These are phyloP conservation scores for Aethes cnicana DNA, from an alignment of 2,888 invertebrate species.

Conservation along the genomic window DNA sequence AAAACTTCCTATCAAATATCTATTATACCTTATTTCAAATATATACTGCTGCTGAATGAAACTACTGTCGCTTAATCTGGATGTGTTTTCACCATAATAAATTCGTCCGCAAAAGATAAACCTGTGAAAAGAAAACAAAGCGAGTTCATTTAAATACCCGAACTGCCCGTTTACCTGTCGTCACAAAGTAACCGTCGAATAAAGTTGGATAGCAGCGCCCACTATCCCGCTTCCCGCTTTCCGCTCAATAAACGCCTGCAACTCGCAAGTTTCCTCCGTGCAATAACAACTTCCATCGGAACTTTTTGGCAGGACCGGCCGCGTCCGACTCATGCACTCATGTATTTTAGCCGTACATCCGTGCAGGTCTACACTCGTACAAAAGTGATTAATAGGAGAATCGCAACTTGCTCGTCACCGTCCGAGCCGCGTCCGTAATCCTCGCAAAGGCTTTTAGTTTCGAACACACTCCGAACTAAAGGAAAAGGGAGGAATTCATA, in stretches of 20 bases:
- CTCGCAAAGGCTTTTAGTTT: constrained; percentile 20
- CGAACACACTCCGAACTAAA: constrained; percentile 14
- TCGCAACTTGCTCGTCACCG: constrained; percentile 12
- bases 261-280: constrained; percentile 27
- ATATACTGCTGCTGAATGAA: too few relatives aligned
- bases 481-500: constrained; percentile 9
- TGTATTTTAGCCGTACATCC: constrained; percentile 24
- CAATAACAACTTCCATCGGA: constrained; percentile 29
- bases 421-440: constrained; percentile 8
- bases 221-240: constrained; percentile 19
- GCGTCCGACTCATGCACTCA: constrained; percentile 11
- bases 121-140: constrained; percentile 16
- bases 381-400: constrained; percentile 27
- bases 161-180: constrained; percentile 29
- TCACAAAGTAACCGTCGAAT: constrained; percentile 26
- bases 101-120: too few relatives aligned
- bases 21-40: too few relatives aligned
- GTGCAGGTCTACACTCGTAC: too few relatives aligned
- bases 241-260: constrained; percentile 30
- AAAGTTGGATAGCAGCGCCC: constrained; percentile 24
- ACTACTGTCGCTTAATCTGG: too few relatives aligned
- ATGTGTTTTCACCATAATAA: too few relatives aligned
- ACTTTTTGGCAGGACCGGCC: constrained; percentile 23
- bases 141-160: constrained; percentile 23
- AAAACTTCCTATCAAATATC: too few relatives aligned